Conservation (phyloP, 2,113 vertebrate genomes). For the Cairina moschata region DNA sequence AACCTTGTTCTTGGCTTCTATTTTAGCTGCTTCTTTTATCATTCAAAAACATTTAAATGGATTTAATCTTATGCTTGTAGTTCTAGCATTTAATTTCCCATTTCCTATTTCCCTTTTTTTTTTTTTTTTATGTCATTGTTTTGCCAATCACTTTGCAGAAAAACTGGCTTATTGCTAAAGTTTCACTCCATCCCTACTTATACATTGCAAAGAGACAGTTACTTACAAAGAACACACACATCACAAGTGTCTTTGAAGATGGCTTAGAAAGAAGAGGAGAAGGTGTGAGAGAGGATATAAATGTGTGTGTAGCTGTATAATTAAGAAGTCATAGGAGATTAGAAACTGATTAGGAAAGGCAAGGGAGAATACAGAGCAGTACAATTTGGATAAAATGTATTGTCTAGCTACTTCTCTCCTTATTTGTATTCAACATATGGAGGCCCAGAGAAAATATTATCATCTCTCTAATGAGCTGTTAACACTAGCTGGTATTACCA, state of each 20-base stretch:
- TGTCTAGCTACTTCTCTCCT: not conserved
- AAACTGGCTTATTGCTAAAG: not conserved
- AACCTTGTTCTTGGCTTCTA: not conserved
- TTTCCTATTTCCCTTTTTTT: no score
- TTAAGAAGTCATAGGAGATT: conserved; percentile 17
- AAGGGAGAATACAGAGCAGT: not conserved
- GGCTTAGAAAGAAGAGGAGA: not conserved
- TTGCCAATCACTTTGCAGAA: not conserved
- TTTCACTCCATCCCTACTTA: not conserved
- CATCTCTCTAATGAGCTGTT: not conserved
- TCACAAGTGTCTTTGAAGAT: not conserved
- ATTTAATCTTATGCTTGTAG: not conserved
- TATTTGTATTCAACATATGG: conserved; percentile 17
- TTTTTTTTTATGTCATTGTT: not conserved
- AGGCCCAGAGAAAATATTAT: not conserved
- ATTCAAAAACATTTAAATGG: not conserved
- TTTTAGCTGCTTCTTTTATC: not conserved
- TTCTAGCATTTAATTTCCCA: not conserved
- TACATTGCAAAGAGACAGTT: not conserved
- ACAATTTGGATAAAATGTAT: not conserved
- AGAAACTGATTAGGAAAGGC: conserved; percentile 5
- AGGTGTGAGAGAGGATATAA: not conserved
- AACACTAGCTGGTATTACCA: not conserved
- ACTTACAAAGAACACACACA: not conserved
- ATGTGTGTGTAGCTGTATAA: not conserved